These are phyloP conservation scores for Nestor notabilis DNA, from an alignment of 2,113 vertebrate genomes.

Conservation along the genomic window DNA sequence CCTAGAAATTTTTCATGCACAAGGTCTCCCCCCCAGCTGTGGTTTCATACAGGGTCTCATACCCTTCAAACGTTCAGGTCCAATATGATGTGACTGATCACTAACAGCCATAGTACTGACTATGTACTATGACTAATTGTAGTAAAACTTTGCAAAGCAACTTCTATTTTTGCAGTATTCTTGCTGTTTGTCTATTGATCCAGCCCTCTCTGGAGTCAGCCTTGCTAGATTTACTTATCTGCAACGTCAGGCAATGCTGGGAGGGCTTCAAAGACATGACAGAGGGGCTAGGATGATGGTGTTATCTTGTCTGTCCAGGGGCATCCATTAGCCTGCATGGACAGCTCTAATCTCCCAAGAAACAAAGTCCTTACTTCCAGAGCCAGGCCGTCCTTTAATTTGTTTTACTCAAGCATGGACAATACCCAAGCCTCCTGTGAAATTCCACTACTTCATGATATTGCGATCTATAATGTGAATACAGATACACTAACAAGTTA, in stretches of 20 bases:
- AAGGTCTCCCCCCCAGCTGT: neutral
- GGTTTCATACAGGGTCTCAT: rapidly evolving
- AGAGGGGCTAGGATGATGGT: neutral
- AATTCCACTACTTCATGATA: neutral
- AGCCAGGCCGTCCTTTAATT: neutral
- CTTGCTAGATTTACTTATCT: neutral
- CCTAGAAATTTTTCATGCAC: neutral
- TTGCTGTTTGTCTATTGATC: neutral
- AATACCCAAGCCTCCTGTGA: neutral
- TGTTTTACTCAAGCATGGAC: neutral
- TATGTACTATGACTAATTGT: too few relatives aligned
- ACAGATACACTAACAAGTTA: rapidly evolving
- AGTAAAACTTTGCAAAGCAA: neutral
- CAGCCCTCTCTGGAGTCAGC: neutral
- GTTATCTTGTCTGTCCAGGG: neutral
- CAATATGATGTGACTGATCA: neutral
- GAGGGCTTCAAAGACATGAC: neutral
- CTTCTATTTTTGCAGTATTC: neutral
- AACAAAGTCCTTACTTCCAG: neutral
- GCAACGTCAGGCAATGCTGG: rapidly evolving
- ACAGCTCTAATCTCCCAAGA: neutral
- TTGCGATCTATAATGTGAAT: neutral
- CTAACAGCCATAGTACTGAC: too few relatives aligned
- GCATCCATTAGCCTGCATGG: neutral
- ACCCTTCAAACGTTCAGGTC: neutral